Evolutionary conservation across 53 echinoderm and acorn worm species (phyloP), one percentile per base, ranked within the genome.

Genomic region (Arbacia lixula): DNA sequence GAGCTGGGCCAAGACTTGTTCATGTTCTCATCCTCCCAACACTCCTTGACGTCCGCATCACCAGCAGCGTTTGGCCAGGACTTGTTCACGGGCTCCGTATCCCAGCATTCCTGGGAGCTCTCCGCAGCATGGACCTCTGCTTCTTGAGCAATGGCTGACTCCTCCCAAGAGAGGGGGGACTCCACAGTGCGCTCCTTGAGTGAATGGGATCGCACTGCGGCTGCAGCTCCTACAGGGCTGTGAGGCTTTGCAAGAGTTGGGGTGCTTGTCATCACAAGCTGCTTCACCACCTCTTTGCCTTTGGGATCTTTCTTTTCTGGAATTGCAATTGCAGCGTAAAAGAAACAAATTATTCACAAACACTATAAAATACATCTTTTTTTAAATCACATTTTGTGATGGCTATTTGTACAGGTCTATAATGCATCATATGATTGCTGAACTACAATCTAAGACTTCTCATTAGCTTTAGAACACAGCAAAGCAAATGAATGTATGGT

Each of bases 91-190:
- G 49, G 49, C 14, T 46, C 49, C 9, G 8, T 46, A 8, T 10
- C 8, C 9, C 14, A 8, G 14, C 49, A 10, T 46, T 46, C 49
- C 49, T 14, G 14, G 49, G n/a, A n/a, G n/a, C n/a, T n/a, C n/a
- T n/a, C n/a, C n/a, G 46, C 46, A 14, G 14, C 8, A 46, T 46
- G 46, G 46, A 10, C 8, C 8, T 5, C 58, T 20, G 5, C 22
- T 75, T 75, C 75, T 16, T 75, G 75, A 21, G 75, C 75, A 34
- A 32, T 75, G 55, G 75, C 54, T n/a, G 75, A 75, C 33, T 75
- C 75, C 33, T 75, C 75, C 75, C 75, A 75, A 36, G 9, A 46
- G 49, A 14, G 14, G n/a, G n/a, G n/a, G n/a, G n/a, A n/a, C n/a
- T n/a, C n/a, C n/a, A n/a, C n/a, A n/a, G n/a, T n/a, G n/a, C n/a